A percentile compares a stretch with the other conserved stretches of the same genome.
Evolutionary conservation across 2,888 invertebrate genomes (phyloP).

Genomic region (Phaedon cochleariae): DNA sequence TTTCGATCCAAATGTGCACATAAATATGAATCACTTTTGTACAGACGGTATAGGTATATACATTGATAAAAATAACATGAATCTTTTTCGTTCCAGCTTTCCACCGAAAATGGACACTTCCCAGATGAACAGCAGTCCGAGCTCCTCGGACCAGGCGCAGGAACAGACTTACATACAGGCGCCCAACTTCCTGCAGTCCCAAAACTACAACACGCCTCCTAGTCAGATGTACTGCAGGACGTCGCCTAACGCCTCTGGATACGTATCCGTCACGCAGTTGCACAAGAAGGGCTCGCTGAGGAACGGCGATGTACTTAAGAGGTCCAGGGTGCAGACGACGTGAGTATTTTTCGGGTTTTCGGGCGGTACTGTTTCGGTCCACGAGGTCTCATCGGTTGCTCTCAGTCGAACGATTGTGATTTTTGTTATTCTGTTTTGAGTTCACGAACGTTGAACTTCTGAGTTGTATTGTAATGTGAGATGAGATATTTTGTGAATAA

Average conservation of each 20-base stretch:
- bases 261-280: conserved; percentile 62
- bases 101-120: conserved; percentile 62
- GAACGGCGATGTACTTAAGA: conserved; percentile 72
- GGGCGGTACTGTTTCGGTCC: too few species aligned
- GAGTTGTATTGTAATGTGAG: too few species aligned
- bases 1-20: too few species aligned
- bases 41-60: too few species aligned
- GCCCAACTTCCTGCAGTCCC: conserved; percentile 59
- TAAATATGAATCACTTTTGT: too few species aligned
- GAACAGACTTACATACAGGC: conserved; percentile 62
- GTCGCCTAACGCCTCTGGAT: conserved; percentile 57
- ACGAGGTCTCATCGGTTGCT: too few species aligned
- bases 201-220: conserved; percentile 57
- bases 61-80: neutral
- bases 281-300: conserved; percentile 73
- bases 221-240: conserved; percentile 57
- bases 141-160: conserved; percentile 57
- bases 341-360: too few species aligned
- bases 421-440: too few species aligned
- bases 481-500: too few species aligned
- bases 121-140: conserved; percentile 57
- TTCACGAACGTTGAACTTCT: too few species aligned
- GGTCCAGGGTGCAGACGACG: conserved; percentile 73
- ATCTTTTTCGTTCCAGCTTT: conserved; percentile 57
- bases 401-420: too few species aligned